Evolutionary conservation across 2,888 invertebrate species (phyloP).

Genomic region (Pemphredon lugubris): DNA sequence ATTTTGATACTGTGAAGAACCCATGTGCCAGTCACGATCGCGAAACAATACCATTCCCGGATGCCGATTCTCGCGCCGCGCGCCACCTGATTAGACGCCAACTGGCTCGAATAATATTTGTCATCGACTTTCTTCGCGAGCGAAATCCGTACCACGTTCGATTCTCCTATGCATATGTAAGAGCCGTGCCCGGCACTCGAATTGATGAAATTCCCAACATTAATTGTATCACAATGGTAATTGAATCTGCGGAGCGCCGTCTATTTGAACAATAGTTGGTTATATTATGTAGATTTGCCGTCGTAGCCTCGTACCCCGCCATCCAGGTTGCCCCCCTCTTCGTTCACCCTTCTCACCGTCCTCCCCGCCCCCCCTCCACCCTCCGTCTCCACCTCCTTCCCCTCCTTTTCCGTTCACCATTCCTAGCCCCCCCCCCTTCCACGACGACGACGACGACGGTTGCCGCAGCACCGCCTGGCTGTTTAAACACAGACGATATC

Average conservation of each 20-base stretch:
- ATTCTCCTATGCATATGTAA: constrained; percentile 81
- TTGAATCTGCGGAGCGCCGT: constrained; percentile 81
- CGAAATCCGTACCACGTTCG: constrained; percentile 75
- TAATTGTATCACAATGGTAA: constrained; percentile 82
- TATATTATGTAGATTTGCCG: constrained; percentile 81
- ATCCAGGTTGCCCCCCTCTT: constrained; percentile 66
- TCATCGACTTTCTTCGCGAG: constrained; percentile 67
- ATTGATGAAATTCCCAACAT: constrained; percentile 81
- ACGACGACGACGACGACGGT: constrained; percentile 57
- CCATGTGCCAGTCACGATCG: constrained; percentile 5
- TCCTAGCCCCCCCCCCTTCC: background rate
- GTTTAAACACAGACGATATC: constrained; percentile 81
- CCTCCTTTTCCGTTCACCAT: constrained; percentile 5
- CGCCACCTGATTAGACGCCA: constrained; percentile 54
- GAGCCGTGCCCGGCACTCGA: constrained; percentile 78
- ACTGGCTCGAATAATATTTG: constrained; percentile 64
- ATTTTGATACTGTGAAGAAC: too few relatives aligned
- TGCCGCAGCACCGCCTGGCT: constrained; percentile 76
- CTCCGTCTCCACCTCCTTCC: too few relatives aligned
- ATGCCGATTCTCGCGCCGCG: background rate
- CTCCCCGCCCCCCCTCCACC: too few relatives aligned
- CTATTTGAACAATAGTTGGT: constrained; percentile 82
- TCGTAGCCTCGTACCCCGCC: constrained; percentile 69
- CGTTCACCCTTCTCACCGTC: constrained; percentile 51
- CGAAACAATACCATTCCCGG: background rate